Percentiles rank a stretch among this genome's conserved stretches.
phyloP scores from a whole-genome alignment of 2,888 invertebrate species.

The Drosophila monieri region DNA sequence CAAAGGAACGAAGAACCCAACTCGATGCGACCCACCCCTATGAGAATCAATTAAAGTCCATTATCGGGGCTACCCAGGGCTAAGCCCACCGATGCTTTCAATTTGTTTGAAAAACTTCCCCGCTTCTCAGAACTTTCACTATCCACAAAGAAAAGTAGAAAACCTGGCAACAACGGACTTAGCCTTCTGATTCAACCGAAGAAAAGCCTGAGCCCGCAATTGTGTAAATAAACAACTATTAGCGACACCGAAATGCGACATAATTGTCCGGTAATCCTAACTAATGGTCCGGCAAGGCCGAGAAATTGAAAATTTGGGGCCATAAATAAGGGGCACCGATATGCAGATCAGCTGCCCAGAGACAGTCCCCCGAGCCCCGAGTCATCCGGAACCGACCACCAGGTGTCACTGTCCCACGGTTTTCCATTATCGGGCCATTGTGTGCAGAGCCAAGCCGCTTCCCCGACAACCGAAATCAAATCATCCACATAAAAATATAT shows the following conservation, averaged over 20 bases:
- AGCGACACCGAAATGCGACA: conserved; percentile 71
- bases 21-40: conserved; percentile 37
- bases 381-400: conserved; percentile 55
- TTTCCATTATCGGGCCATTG: conserved; percentile 16
- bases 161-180: conserved; percentile 7
- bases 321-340: conserved; percentile 45
- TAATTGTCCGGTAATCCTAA: conserved; percentile 78
- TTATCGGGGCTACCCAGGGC: conserved; percentile 22
- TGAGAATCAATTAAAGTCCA: conserved; percentile 41
- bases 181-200: neutral
- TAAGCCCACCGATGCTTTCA: conserved; percentile 1
- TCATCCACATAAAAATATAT: conserved; percentile 71
- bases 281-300: conserved; percentile 70
- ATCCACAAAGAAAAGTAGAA: neutral
- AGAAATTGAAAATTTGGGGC: conserved; percentile 34
- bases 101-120: conserved; percentile 21
- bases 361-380: neutral
- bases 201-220: conserved; percentile 67
- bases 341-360: conserved; percentile 48
- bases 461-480: conserved; percentile 38
- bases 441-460: conserved; percentile 6
- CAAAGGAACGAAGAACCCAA: conserved; percentile 23
- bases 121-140: conserved; percentile 24
- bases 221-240: conserved; percentile 76
- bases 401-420: conserved; percentile 71